A percentile compares a stretch with the other conserved stretches of the same genome.
Conservation (phyloP, 1,140 invertebrate species). For the Drosophila azteca region DNA sequence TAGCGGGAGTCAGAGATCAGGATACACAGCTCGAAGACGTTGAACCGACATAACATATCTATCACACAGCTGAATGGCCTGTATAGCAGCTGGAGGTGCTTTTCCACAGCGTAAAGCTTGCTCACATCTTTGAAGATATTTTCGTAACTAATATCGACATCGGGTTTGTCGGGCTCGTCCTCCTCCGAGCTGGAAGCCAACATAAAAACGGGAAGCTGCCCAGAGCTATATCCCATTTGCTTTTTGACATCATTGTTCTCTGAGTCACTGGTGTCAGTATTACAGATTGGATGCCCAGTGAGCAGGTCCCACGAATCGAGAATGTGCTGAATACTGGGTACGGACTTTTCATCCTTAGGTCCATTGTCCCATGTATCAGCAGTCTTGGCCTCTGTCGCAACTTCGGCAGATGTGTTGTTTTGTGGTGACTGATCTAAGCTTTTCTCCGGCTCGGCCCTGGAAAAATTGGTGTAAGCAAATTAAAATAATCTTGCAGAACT, state of each 20-base stretch:
- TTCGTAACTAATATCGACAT: slow-evolving; percentile 49
- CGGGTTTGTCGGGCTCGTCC: background rate
- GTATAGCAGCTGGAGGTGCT: slow-evolving; percentile 52
- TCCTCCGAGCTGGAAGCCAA: slow-evolving; percentile 20
- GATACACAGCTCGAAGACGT: slow-evolving; percentile 51
- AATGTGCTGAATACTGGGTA: background rate
- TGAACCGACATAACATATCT: slow-evolving; percentile 49
- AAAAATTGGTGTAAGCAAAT: background rate
- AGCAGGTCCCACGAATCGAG: background rate
- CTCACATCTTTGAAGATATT: slow-evolving; percentile 45
- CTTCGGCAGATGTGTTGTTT: background rate
- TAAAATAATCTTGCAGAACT: background rate
- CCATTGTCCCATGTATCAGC: no score
- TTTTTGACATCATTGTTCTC: background rate
- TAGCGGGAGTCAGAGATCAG: slow-evolving; percentile 47
- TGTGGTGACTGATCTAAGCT: no score
- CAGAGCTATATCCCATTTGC: background rate
- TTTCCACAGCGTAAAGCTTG: slow-evolving; percentile 38
- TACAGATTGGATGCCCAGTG: background rate
- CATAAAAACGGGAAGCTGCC: no score
- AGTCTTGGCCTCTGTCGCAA: no score
- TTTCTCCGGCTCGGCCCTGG: background rate
- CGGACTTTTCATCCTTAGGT: background rate
- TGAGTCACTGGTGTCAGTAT: background rate
- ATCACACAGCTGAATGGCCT: slow-evolving; percentile 57